These are phyloP conservation scores for Campoplex nolae DNA, from an alignment of 2,888 invertebrate species.

Conservation along the genomic window DNA sequence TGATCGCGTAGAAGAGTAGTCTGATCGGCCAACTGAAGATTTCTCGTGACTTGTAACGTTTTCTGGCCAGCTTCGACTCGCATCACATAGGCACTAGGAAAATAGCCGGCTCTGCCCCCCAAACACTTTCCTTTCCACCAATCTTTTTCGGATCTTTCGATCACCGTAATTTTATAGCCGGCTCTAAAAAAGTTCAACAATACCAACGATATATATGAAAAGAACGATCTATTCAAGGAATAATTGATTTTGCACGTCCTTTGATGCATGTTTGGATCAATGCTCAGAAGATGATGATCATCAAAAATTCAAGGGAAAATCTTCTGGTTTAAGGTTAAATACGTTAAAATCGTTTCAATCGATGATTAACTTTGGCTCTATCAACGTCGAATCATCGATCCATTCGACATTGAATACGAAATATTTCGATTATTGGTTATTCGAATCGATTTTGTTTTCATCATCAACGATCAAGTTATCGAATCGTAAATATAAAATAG, in stretches of 20 bases:
- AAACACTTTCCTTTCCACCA: constrained; percentile 99
- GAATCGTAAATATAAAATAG: too few relatives aligned
- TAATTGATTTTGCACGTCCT: not conserved
- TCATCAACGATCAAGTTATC: too few relatives aligned
- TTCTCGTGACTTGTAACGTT: constrained; percentile 94
- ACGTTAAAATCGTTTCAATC: too few relatives aligned
- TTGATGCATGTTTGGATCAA: too few relatives aligned
- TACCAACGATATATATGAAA: not conserved
- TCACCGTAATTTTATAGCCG: constrained; percentile 91
- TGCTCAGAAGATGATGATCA: too few relatives aligned
- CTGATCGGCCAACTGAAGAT: constrained; percentile 92
- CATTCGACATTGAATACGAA: too few relatives aligned
- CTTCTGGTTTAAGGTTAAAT: too few relatives aligned
- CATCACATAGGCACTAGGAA: constrained; percentile 97
- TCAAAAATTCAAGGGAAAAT: too few relatives aligned
- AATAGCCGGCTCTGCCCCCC: constrained; percentile 94
- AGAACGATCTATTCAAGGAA: not conserved
- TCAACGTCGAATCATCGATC: too few relatives aligned
- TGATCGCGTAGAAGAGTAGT: constrained; percentile 82
- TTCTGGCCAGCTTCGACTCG: constrained; percentile 95
- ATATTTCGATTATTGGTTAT: too few relatives aligned
- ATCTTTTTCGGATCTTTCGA: constrained; percentile 97
- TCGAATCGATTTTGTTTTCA: too few relatives aligned
- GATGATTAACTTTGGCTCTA: too few relatives aligned
- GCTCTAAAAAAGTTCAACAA: constrained; percentile 74